Evolutionary conservation across 1,140 invertebrate genomes (phyloP).

Genomic region (Drosophila santomea): DNA sequence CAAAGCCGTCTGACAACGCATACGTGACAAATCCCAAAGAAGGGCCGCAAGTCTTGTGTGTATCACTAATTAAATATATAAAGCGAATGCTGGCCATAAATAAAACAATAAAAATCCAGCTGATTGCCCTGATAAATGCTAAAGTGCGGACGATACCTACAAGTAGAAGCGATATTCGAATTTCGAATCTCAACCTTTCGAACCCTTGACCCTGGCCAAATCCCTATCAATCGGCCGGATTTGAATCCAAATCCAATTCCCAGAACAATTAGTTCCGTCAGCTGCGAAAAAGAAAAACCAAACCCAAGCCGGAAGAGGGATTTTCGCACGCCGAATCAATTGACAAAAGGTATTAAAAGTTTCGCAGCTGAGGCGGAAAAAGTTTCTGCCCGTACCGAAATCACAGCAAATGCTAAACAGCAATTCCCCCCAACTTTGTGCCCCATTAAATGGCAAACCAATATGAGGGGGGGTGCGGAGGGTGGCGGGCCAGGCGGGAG

Average conservation of each 20-base stretch:
- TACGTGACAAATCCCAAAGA: conserved; percentile 60
- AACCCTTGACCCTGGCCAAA: conserved; percentile 29
- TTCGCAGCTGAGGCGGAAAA: conserved; percentile 61
- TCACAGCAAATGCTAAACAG: conserved; percentile 72
- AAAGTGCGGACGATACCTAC: conserved; percentile 11
- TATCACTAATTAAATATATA: conserved; percentile 73
- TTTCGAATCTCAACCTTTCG: conserved; percentile 13
- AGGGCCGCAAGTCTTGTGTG: conserved; percentile 2
- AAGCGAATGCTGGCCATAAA: conserved; percentile 29
- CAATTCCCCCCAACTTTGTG: conserved; percentile 57
- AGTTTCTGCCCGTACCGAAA: conserved; percentile 57
- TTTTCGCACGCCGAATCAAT: conserved; percentile 63
- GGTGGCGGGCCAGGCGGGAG: conserved; percentile 22
- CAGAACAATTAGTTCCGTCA: conserved; percentile 57
- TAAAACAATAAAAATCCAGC: conserved; percentile 45
- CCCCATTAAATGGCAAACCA: conserved; percentile 73
- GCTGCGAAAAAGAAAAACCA: background rate
- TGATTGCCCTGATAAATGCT: conserved; percentile 28
- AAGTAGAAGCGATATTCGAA: background rate
- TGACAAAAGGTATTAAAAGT: conserved; percentile 82
- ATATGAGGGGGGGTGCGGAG: conserved; percentile 36
- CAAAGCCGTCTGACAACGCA: conserved; percentile 67
- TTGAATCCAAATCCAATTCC: conserved; percentile 56
- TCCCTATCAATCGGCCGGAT: conserved; percentile 44
- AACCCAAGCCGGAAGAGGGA: conserved; percentile 4